These are phyloP conservation scores for Lasioglossum malachurum DNA, from an alignment of 2,888 invertebrate species.

Conservation along the genomic window DNA sequence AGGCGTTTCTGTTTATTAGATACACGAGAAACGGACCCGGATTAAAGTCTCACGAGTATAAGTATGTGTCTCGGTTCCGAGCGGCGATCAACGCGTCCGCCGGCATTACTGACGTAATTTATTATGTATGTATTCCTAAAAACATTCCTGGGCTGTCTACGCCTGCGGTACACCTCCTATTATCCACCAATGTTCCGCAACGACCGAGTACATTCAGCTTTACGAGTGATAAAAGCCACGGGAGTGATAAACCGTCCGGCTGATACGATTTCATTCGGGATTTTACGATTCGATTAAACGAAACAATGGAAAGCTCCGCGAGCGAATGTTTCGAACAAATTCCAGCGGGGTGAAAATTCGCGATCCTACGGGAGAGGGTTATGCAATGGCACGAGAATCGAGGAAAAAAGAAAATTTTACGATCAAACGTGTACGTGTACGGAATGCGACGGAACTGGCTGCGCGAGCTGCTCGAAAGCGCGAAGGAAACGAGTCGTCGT, in stretches of 20 bases:
- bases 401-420: not conserved
- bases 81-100: not conserved
- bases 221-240: not conserved
- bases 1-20: not conserved
- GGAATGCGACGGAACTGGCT: slow-evolving; percentile 34
- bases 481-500: slow-evolving; percentile 29
- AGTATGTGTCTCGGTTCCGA: not conserved
- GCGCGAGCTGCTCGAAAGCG: slow-evolving; percentile 50
- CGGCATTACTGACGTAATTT: not conserved
- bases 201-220: not conserved
- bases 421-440: not conserved
- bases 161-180: not conserved
- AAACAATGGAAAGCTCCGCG: not conserved
- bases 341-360: not conserved
- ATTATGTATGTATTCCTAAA: not conserved
- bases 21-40: not conserved
- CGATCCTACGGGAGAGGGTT: not conserved
- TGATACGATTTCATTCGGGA: not conserved
- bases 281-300: not conserved
- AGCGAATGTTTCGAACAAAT: not conserved
- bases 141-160: not conserved
- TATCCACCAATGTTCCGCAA: not conserved
- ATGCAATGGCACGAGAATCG: not conserved
- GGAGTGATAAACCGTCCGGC: not conserved
- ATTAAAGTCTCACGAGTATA: not conserved